phyloP scores from a whole-genome alignment of 23 tunicate species.

The Halocynthia roretzi region DNA sequence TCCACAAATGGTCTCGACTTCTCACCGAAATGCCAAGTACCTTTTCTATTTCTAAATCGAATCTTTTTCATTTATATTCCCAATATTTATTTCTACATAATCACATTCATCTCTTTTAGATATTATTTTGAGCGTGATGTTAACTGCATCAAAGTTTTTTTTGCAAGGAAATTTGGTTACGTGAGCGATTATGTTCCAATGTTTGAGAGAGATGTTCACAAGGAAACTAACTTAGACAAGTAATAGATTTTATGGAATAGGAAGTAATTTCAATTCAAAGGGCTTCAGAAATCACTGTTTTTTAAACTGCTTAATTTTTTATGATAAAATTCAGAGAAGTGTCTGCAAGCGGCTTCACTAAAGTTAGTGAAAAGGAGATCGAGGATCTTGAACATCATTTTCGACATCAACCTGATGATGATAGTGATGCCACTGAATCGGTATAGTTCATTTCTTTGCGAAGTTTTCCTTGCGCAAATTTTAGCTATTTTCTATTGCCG shows the following conservation, averaged over 20 bases:
- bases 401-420: constrained; percentile 29
- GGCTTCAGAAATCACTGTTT: not conserved
- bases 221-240: constrained; percentile 22
- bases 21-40: constrained; percentile 78
- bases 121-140: constrained; percentile 87
- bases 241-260: constrained; percentile 6
- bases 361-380: constrained; percentile 29
- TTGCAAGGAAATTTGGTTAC: constrained; percentile 46
- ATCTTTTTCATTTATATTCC: not conserved
- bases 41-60: not conserved
- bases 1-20: constrained; percentile 95
- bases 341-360: constrained; percentile 54
- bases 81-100: not conserved
- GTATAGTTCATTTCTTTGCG: too few relatives aligned
- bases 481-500: too few relatives aligned
- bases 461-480: too few relatives aligned
- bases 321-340: constrained; percentile 26
- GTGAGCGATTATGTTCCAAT: constrained; percentile 28
- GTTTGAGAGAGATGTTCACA: constrained; percentile 31
- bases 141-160: constrained; percentile 57
- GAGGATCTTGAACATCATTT: constrained; percentile 30
- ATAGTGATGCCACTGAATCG: not conserved
- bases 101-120: constrained; percentile 19
- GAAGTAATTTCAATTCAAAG: not conserved
- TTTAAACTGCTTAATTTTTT: not conserved